These are phyloP conservation scores for Aethina tumida DNA, from an alignment of 1,140 invertebrate genomes.

Conservation along the genomic window DNA sequence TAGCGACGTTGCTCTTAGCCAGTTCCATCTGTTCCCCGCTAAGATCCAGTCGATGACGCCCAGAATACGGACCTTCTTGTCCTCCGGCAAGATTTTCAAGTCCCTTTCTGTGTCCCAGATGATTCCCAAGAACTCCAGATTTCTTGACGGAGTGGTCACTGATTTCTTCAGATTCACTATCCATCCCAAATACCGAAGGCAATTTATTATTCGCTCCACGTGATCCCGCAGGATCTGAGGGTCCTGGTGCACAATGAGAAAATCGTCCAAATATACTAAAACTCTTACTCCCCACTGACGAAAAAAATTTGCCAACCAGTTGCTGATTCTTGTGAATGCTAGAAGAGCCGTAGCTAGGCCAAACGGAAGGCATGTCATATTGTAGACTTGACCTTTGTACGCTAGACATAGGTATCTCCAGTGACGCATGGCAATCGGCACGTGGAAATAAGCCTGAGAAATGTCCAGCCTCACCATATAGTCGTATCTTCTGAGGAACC, in stretches of 20 bases:
- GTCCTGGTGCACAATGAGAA: conserved; percentile 12
- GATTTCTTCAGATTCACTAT: too few species aligned
- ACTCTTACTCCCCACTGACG: conserved; percentile 19
- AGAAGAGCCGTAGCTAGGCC: conserved; percentile 21
- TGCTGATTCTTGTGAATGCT: conserved; percentile 23
- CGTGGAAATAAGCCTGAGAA: conserved; percentile 8
- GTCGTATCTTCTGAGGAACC: not conserved
- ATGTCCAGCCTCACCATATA: conserved; percentile 4
- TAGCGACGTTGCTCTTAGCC: too few species aligned
- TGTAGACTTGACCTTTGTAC: conserved; percentile 9
- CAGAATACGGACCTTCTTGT: too few species aligned
- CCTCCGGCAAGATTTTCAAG: too few species aligned
- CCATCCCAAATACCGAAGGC: not conserved
- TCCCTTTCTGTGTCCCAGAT: too few species aligned
- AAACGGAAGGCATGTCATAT: conserved; percentile 31
- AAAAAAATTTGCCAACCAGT: conserved; percentile 20
- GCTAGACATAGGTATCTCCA: conserved; percentile 16
- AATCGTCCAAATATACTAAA: conserved; percentile 23
- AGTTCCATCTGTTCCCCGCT: too few species aligned
- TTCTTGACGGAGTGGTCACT: too few species aligned
- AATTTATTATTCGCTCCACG: not conserved
- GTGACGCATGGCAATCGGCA: conserved; percentile 19
- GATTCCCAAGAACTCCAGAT: too few species aligned
- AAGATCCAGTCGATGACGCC: too few species aligned
- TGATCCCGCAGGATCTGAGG: not conserved